Conservation (phyloP, 30 jellyfish, hydroid and myxozoan genomes). For the Aurelia aurita complex sp. Pacific region DNA sequence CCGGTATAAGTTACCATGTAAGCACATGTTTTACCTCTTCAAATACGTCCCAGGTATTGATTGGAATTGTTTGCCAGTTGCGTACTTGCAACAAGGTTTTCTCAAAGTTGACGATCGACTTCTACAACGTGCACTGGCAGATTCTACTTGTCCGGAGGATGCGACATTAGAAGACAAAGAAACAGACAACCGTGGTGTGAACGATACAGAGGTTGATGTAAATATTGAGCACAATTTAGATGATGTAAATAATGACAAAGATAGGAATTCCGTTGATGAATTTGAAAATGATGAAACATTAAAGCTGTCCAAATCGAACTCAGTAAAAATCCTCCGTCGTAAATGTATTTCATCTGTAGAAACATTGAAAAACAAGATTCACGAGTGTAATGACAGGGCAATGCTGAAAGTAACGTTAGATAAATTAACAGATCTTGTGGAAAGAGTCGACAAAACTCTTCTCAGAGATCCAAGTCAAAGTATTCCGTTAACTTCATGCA, state of each 20-base stretch:
- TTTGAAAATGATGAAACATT: slow-evolving; percentile 27
- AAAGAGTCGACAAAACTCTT: slow-evolving; percentile 22
- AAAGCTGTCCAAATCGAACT: slow-evolving; percentile 6
- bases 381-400: slow-evolving; percentile 18
- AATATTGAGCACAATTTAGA: too few species aligned
- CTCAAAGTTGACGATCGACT: slow-evolving; percentile 29
- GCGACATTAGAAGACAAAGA: background rate
- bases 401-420: slow-evolving; percentile 15
- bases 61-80: slow-evolving; percentile 22
- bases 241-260: slow-evolving; percentile 20
- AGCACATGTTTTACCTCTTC: slow-evolving; percentile 35
- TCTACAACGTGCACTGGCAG: slow-evolving; percentile 30
- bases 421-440: slow-evolving; percentile 13
- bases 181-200: background rate
- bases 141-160: slow-evolving; percentile 29
- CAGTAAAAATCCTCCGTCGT: slow-evolving; percentile 23
- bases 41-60: slow-evolving; percentile 27
- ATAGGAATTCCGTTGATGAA: slow-evolving; percentile 9
- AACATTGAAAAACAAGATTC: slow-evolving; percentile 24
- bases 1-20: slow-evolving; percentile 6
- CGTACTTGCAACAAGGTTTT: slow-evolving; percentile 29
- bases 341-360: slow-evolving; percentile 26
- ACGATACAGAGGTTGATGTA: slow-evolving; percentile 15
- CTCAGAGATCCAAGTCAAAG: slow-evolving; percentile 22
- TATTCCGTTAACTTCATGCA: slow-evolving; percentile 17